Conservation (phyloP, 1,140 invertebrate species). For the Vanessa tameamea region DNA sequence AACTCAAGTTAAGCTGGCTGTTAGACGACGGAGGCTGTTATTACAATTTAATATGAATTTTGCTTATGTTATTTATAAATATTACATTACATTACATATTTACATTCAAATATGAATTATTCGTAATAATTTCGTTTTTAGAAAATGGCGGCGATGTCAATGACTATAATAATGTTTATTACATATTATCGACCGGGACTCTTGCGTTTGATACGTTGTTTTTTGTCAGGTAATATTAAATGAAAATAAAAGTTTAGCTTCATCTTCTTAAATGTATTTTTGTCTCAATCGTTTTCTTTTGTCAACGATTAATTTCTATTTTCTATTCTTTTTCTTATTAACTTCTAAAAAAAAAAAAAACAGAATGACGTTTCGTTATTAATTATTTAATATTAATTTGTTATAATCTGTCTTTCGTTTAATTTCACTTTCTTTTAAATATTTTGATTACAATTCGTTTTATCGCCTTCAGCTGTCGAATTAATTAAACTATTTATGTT, state of each 20-base stretch:
- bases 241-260: neutral
- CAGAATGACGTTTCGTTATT: neutral
- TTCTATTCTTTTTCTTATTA: neutral
- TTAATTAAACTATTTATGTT: slow-evolving; percentile 5
- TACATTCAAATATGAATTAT: too few species aligned
- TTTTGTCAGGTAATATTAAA: slow-evolving; percentile 60
- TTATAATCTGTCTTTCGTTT: neutral
- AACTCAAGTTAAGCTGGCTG: too few species aligned
- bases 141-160: slow-evolving; percentile 52
- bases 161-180: slow-evolving; percentile 51
- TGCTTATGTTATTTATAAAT: too few species aligned
- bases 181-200: slow-evolving; percentile 63
- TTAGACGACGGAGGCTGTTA: too few species aligned
- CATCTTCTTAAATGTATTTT: too few species aligned
- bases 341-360: neutral
- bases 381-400: neutral
- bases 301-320: neutral
- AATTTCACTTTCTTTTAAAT: neutral
- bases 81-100: too few species aligned
- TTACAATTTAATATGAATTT: neutral
- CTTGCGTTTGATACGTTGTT: slow-evolving; percentile 70
- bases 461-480: neutral
- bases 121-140: too few species aligned
- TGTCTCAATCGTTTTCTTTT: too few species aligned
- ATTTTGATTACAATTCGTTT: neutral